Evolutionary conservation across 2,797 vertebrate genomes (phyloP), one percentile per base, ranked within the genome.

Genomic region (Coracias cyanogaster): DNA sequence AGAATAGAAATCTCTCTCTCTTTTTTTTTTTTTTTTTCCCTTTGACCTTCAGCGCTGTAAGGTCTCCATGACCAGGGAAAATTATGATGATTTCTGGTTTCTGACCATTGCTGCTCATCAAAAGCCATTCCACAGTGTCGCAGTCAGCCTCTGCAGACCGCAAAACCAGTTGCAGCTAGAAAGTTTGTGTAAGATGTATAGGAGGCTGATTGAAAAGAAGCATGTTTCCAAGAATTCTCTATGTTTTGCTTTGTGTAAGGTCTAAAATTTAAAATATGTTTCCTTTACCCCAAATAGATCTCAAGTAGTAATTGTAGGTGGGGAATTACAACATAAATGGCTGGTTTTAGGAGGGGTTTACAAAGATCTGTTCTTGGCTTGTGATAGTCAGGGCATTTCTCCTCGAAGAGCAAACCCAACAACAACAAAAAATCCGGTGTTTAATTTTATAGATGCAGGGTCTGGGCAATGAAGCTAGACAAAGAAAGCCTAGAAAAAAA

Each of bases 21-120:
- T 19, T 41, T 18, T 57, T 25, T 14, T 26, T 33, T 41, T 26
- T 20, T 41, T 26, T 20, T n/a, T 20, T 3, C 14, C 8, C 3
- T 46, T 81, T 82, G 55, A 71, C 93, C 74, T 82, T 77, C 55
- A 55, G 25, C 43, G 46, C 55, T 2, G 1, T 39, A 64, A 35
- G 46, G 15, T 45, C 33, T 85, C 51, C 46, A 39, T 4, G 67
- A 55, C 55, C 87, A 67, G 67, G 43, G 79, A 88, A 85, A 83
- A 89, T 64, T 2, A 18, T 9, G 33, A 15, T 91, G 87, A 82
- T 87, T 95, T 89, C 76, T 96, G 91, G 84, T 61, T 95, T 57
- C 39, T 91, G 79, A 65, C 67, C 71, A 3, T 24, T 78, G 46
- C 82, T 91, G 60, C 85, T 86, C 72, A 28, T 61, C 87, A 48